Evolutionary conservation across 2,113 vertebrate species (phyloP), one percentile per base, ranked within the genome.

Genomic region (Microcebus lehilahytsara): DNA sequence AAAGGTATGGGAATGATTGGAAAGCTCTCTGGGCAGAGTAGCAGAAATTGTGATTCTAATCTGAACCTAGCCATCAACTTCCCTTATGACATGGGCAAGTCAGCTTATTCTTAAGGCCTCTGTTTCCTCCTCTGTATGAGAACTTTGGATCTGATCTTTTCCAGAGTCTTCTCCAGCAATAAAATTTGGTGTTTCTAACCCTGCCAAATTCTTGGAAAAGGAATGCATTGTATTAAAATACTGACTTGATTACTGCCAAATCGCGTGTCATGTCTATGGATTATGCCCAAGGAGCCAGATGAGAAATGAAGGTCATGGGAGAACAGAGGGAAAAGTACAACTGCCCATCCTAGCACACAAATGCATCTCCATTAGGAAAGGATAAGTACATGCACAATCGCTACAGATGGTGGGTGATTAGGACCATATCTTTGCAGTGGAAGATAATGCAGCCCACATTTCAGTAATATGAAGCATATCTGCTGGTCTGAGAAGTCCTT

Each of bases 251-350:
- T 46, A 84, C 22, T 81, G 25, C 56, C 62, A 94, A 77, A 56
- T 53, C 56, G 37, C 37, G 6, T 88, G 30, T 46, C 58, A 20
- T 89, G 32, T 88, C 93, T 85, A 1, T 49, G 37, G 49, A 58
- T 69, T 66, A 3, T 27, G 40, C 60, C 13, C 64, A 46, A 16
- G 6, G 56, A 96, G 49, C 71, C 74, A 67, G 84, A 14, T 71
- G 46, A 89, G 58, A 93, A 71, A 95, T 42, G 40, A 80, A 96
- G 37, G 64, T 90, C n/a, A 62, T 81, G 49, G 51, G 51, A 80
- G 58, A 92, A 74, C 49, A 71, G 72, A 88, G 32, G 46, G n/a
- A 20, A 46, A 34, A 46, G 34, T 17, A 60, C 32, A 86, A 46
- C 53, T 80, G 67, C n/a, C 69, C 53, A n/a, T 53, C 51, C 56